phyloP scores from a whole-genome alignment of 2,888 invertebrate species.

The Lobophora halterata region DNA sequence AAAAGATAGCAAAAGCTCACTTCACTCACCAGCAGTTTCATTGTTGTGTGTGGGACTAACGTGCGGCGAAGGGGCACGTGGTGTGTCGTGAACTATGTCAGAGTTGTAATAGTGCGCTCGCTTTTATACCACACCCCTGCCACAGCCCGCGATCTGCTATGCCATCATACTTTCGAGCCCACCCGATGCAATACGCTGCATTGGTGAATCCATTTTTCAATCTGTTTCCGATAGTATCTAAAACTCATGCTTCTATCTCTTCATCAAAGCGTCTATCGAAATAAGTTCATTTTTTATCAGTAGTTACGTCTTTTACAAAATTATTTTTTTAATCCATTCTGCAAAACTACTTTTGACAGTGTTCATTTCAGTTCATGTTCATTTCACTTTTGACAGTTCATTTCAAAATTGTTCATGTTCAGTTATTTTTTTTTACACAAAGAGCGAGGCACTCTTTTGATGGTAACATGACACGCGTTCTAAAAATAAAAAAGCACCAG shows the following conservation, averaged over 20 bases:
- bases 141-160: constrained; percentile 60
- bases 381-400: too few species aligned
- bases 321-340: too few species aligned
- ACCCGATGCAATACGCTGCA: constrained; percentile 59
- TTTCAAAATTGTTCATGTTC: too few species aligned
- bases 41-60: constrained; percentile 57
- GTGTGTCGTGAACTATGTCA: constrained; percentile 72
- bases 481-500: too few species aligned
- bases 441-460: too few species aligned
- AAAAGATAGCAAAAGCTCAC: constrained; percentile 34
- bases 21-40: constrained; percentile 76
- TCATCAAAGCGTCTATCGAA: constrained; percentile 21
- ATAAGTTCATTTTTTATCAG: too few species aligned
- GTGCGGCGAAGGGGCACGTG: constrained; percentile 66
- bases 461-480: too few species aligned
- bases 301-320: too few species aligned
- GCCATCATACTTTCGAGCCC: constrained; percentile 74
- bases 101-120: constrained; percentile 71
- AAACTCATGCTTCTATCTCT: constrained; percentile 44
- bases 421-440: too few species aligned
- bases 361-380: too few species aligned
- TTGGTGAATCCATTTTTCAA: constrained; percentile 43
- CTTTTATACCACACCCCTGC: constrained; percentile 80
- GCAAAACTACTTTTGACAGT: too few species aligned
- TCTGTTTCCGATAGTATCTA: constrained; percentile 50